Percentiles rank a stretch among this genome's conserved stretches.
These are phyloP conservation scores for Cephalotes varians DNA, from an alignment of 2,888 invertebrate genomes.

Conservation along the genomic window DNA sequence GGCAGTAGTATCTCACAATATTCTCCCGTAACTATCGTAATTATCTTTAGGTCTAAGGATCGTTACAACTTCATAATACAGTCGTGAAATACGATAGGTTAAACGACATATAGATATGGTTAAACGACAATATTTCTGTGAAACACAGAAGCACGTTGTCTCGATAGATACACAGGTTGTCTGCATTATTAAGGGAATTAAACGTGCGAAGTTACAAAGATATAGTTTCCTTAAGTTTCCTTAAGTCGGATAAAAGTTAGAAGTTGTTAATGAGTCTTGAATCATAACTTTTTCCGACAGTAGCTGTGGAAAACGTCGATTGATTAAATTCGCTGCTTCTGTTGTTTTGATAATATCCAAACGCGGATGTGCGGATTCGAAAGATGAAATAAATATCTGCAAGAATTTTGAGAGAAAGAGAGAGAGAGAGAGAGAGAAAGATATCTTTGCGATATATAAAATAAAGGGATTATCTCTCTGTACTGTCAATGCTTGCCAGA, in stretches of 20 bases:
- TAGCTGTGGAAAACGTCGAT: background rate
- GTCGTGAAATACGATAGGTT: background rate
- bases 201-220: background rate
- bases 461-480: background rate
- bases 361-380: background rate
- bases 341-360: background rate
- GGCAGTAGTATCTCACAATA: slow-evolving; percentile 66
- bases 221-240: slow-evolving; percentile 2
- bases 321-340: background rate
- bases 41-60: slow-evolving; percentile 5
- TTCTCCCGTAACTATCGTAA: slow-evolving; percentile 62
- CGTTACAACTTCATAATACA: background rate
- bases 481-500: background rate
- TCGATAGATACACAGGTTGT: background rate
- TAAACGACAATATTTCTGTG: background rate
- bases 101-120: too few relatives aligned
- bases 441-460: background rate
- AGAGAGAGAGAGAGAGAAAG: background rate
- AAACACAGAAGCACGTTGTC: background rate
- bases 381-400: background rate
- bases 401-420: background rate
- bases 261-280: background rate
- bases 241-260: background rate
- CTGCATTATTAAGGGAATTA: slow-evolving; percentile 25
- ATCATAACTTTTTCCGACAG: background rate